A percentile compares a stretch with the other conserved stretches of the same genome.
Conservation (phyloP, 1,140 invertebrate species). For the Eurosta solidaginis region DNA sequence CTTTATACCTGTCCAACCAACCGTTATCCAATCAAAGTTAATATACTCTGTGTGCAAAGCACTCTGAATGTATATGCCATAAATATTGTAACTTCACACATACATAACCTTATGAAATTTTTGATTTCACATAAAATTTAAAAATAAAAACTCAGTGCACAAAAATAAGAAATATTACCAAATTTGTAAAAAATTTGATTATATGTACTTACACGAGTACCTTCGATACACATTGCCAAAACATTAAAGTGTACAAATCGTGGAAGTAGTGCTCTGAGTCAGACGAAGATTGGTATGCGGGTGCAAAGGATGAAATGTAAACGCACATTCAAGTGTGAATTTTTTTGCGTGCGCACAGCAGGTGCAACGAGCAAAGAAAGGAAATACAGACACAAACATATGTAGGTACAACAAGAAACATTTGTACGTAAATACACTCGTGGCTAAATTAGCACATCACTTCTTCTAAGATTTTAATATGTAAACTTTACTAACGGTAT, state of each 20-base stretch:
- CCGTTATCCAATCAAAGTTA: no score
- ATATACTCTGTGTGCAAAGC: no score
- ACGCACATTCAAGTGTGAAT: conserved; percentile 21
- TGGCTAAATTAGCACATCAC: background rate
- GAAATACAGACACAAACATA: background rate
- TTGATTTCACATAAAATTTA: background rate
- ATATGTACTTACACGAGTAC: background rate
- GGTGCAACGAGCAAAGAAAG: conserved; percentile 22
- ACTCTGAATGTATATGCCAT: background rate
- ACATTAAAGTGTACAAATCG: background rate
- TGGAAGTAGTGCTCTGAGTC: background rate
- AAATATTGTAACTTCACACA: background rate
- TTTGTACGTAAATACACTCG: no score
- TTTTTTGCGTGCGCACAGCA: conserved; percentile 13
- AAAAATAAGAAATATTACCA: conserved; percentile 1
- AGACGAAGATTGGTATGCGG: no score
- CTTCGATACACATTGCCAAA: background rate
- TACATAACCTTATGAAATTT: background rate
- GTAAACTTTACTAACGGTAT: no score
- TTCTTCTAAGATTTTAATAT: background rate
- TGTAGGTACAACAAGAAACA: no score
- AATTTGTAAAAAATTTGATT: conserved; percentile 22
- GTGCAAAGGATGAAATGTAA: background rate
- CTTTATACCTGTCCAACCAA: no score
- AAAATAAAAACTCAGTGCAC: background rate